Percentiles rank a stretch among this genome's conserved stretches.
Evolutionary conservation across 1,140 invertebrate genomes (phyloP).

Genomic region (Stegodyphus dumicola): DNA sequence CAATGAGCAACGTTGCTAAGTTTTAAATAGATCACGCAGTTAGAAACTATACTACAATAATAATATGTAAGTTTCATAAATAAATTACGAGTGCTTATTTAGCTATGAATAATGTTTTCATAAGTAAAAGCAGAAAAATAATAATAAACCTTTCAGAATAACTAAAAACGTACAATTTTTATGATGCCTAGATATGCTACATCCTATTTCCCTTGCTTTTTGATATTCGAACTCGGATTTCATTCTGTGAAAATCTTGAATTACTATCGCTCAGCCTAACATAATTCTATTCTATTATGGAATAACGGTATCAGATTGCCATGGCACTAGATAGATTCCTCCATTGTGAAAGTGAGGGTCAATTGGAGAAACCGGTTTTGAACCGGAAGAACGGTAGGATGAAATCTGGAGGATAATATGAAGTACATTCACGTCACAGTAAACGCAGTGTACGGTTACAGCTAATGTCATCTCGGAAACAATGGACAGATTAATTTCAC

Average conservation of each 20-base stretch:
- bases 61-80: too few species aligned
- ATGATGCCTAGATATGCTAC: too few species aligned
- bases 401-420: conserved; percentile 11
- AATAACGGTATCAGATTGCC: conserved; percentile 27
- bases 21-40: too few species aligned
- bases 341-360: conserved; percentile 28
- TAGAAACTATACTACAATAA: too few species aligned
- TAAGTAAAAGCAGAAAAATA: too few species aligned
- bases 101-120: too few species aligned
- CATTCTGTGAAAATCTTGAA: neutral
- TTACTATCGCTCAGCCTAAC: conserved; percentile 7
- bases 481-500: conserved; percentile 30
- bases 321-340: conserved; percentile 7
- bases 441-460: conserved; percentile 17
- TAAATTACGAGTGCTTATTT: too few species aligned
- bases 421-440: conserved; percentile 1
- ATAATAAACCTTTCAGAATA: too few species aligned
- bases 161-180: too few species aligned
- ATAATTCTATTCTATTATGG: conserved; percentile 3
- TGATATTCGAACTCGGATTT: neutral
- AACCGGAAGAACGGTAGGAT: conserved; percentile 22
- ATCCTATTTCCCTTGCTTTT: too few species aligned
- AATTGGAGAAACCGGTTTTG: conserved; percentile 22
- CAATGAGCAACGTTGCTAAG: too few species aligned
- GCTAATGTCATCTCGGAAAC: conserved; percentile 22